Evolutionary conservation across 2,888 invertebrate species (phyloP).

Genomic region (Taphrorychus bicolor): DNA sequence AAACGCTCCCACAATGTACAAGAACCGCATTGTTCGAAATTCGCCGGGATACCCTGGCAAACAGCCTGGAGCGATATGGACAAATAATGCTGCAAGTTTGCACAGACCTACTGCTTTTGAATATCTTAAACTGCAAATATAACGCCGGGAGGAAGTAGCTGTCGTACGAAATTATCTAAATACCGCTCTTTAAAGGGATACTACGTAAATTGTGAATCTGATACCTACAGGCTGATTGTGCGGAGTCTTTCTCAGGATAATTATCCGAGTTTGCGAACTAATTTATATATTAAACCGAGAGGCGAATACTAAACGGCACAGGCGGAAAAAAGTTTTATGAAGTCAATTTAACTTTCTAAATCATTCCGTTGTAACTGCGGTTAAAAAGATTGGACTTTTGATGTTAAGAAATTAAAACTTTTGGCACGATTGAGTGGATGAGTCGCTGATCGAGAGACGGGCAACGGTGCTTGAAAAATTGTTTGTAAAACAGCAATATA

Average conservation of each 20-base stretch:
- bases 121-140: no score
- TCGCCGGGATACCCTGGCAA: not conserved
- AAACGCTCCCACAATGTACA: no score
- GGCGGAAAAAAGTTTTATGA: constrained; percentile 27
- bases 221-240: no score
- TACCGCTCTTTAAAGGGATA: no score
- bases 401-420: not conserved
- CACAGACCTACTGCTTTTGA: not conserved
- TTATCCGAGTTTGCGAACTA: constrained; percentile 1
- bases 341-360: constrained; percentile 39
- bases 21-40: not conserved
- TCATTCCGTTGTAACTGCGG: constrained; percentile 24
- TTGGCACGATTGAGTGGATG: not conserved
- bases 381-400: constrained; percentile 7
- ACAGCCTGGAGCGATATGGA: not conserved
- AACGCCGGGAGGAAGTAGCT: not conserved
- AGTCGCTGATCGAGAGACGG: no score
- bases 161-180: not conserved
- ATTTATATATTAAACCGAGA: constrained; percentile 15
- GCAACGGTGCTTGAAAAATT: no score
- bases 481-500: no score
- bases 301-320: not conserved
- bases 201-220: no score
- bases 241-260: not conserved
- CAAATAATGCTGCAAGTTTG: not conserved